Evolutionary conservation across 1,140 invertebrate genomes (phyloP).

Genomic region (Centruroides vittatus): DNA sequence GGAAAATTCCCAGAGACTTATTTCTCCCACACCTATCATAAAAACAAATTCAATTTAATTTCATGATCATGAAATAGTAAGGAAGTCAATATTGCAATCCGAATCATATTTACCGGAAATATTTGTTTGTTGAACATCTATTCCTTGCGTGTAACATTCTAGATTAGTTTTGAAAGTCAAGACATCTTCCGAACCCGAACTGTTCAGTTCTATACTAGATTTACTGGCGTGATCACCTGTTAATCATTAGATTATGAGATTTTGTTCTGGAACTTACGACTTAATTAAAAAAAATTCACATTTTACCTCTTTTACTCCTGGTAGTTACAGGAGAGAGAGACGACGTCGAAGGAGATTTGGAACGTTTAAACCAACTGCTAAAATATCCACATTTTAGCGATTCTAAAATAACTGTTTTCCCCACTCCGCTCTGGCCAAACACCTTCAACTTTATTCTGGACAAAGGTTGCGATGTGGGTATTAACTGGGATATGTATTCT

Average conservation of each 20-base stretch:
- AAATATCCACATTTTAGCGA: constrained; percentile 53
- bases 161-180: constrained; percentile 46
- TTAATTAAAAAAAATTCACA: no score
- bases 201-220: constrained; percentile 14
- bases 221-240: constrained; percentile 6
- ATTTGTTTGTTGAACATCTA: constrained; percentile 46
- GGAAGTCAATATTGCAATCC: no score
- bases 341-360: constrained; percentile 28
- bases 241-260: not conserved
- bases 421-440: constrained; percentile 58
- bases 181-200: constrained; percentile 35
- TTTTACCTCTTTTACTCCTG: not conserved
- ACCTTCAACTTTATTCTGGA: constrained; percentile 56
- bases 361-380: constrained; percentile 43
- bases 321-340: constrained; percentile 12
- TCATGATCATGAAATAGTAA: not conserved
- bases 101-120: constrained; percentile 25
- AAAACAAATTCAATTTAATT: not conserved
- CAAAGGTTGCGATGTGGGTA: constrained; percentile 45
- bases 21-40: constrained; percentile 43
- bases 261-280: no score
- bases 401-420: constrained; percentile 58
- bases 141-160: constrained; percentile 49
- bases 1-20: constrained; percentile 67
- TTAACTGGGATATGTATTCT: constrained; percentile 52